phyloP scores from a whole-genome alignment of 2,888 invertebrate species.

The Nephrotoma guestfalica region DNA sequence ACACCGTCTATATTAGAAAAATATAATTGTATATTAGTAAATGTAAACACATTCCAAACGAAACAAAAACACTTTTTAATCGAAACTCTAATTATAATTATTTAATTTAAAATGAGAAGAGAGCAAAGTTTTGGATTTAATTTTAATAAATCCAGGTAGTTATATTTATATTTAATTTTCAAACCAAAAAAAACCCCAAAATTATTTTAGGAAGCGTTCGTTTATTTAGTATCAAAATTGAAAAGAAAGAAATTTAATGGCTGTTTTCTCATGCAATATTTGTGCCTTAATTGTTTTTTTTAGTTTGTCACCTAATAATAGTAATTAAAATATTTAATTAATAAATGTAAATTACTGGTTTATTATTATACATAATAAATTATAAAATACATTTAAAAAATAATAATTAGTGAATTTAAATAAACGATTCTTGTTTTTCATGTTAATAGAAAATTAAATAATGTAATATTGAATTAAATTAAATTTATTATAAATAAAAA shows the following conservation, averaged over 20 bases:
- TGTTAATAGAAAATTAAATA: neutral
- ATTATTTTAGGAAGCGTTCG: neutral
- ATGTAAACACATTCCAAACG: neutral
- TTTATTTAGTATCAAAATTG: neutral
- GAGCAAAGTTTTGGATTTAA: neutral
- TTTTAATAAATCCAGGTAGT: neutral
- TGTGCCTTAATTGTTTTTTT: constrained; percentile 3
- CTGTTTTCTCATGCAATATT: constrained; percentile 6
- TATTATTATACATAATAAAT: neutral
- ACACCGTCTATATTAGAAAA: neutral
- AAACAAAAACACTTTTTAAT: neutral
- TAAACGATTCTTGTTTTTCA: neutral
- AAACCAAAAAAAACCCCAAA: neutral
- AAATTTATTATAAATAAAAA: neutral
- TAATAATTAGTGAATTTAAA: neutral
- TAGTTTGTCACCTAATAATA: neutral
- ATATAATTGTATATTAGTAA: neutral
- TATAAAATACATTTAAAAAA: neutral
- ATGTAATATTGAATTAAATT: neutral
- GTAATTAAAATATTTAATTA: neutral
- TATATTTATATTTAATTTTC: neutral
- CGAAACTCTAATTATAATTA: neutral
- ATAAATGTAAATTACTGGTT: neutral
- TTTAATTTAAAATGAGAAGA: neutral
- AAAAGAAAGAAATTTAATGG: constrained; percentile 1